These are phyloP conservation scores for Grallaria varia DNA, from an alignment of 2,113 vertebrate species.

Conservation along the genomic window DNA sequence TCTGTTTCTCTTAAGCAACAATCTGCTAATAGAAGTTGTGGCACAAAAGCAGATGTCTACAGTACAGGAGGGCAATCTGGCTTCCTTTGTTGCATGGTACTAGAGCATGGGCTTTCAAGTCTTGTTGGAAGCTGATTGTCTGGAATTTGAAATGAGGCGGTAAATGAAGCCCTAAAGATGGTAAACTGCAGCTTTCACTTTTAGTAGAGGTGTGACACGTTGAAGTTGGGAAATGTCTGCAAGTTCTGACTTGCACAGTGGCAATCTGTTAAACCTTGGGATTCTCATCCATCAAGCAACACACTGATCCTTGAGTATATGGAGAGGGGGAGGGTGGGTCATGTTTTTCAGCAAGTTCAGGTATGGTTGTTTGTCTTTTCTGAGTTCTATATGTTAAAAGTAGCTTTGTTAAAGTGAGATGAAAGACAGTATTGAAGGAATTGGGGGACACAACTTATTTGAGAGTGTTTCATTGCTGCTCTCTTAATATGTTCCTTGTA, in stretches of 20 bases:
- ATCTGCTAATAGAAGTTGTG: not conserved
- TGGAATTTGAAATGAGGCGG: not conserved
- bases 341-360: not conserved
- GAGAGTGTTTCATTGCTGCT: not conserved
- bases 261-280: not conserved
- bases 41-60: not conserved
- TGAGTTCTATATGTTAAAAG: fast-evolving
- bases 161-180: not conserved
- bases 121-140: not conserved
- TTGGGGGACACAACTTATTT: not conserved
- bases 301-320: not conserved
- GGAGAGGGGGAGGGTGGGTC: not conserved
- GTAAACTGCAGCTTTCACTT: not conserved
- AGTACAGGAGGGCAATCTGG: not conserved
- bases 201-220: not conserved
- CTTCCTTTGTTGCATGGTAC: not conserved
- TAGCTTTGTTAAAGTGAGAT: not conserved
- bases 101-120: not conserved
- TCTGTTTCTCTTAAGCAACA: constrained; percentile 14
- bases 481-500: not conserved
- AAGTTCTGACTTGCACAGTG: not conserved
- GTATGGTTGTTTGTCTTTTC: not conserved
- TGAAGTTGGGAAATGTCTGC: not conserved
- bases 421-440: not conserved
- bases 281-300: not conserved